Evolutionary conservation across 2,113 vertebrate genomes (phyloP), one percentile per base, ranked within the genome.

Genomic region (Pionites leucogaster): DNA sequence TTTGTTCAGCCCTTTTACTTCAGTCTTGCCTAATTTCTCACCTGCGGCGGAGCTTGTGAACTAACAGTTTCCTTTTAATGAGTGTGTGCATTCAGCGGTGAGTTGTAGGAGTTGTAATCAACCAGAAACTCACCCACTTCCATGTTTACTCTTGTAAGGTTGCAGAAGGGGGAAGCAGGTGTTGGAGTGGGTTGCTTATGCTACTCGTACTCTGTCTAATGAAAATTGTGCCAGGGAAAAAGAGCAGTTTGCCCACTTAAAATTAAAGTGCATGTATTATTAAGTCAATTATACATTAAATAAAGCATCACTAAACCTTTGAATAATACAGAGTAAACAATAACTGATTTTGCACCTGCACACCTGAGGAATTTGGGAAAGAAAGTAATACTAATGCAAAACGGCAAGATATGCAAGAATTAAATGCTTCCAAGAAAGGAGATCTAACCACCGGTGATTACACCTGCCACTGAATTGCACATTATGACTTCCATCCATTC

Each of bases 1-100:
- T 57, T 82, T 75, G 24, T 18, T 91, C 41, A 70, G 52, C 16
- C 52, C 72, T 72, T 89, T 87, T 76, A 89, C 89, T 71, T 90
- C 71, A 65, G 80, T 42, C 46, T 57, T 77, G 76, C 75, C 96
- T 95, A 60, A 92, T 93, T 96, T 96, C 93, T 96, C 75, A 3
- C 86, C 82, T 92, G 90, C 57, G 88, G 44, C 42, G 9, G 6
- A 78, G 82, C 68, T 83, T 72, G 46, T 88, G 5, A 6, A 92
- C 67, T 64, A 92, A 64, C 55, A n/a, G 53, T 77, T 89, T 89
- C 39, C 71, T 90, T 65, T 80, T 90, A 82, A 96, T 50, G 70
- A 80, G n/a, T 6, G 44, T 37, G 35, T 41, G 55, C 49, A 50
- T 55, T 95, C 57, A 83, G 37, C 35, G 72, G 60, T 17, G 55